Evolutionary conservation across 1,140 invertebrate genomes (phyloP).

Genomic region (Drosophila busckii): DNA sequence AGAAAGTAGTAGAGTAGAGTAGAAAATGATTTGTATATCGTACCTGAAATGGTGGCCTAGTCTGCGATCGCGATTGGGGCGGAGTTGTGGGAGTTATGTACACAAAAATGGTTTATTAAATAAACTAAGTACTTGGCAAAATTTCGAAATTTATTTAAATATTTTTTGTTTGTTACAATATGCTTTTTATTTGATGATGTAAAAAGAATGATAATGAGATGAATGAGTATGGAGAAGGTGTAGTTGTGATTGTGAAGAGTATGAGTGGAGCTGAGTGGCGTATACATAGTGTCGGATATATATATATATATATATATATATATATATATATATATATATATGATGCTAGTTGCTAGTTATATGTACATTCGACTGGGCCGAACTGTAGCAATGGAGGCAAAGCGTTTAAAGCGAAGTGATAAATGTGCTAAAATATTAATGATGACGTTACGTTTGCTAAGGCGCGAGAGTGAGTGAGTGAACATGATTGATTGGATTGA

Average conservation of each 20-base stretch:
- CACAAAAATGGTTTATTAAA: slow-evolving; percentile 76
- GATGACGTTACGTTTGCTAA: no score
- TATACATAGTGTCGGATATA: no score
- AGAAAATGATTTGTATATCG: slow-evolving; percentile 76
- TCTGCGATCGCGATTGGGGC: slow-evolving; percentile 76
- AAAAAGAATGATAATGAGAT: slow-evolving; percentile 25
- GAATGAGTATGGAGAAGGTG: slow-evolving; percentile 21
- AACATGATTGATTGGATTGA: slow-evolving; percentile 2
- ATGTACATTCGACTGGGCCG: no score
- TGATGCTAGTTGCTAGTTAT: no score
- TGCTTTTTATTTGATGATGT: no score
- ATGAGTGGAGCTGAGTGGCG: no score
- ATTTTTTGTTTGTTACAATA: no score
- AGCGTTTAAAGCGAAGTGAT: no score
- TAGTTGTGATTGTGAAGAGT: slow-evolving; percentile 29
- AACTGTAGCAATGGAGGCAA: no score
- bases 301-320: no score
- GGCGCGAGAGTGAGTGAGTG: not conserved
- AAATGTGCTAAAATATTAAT: no score
- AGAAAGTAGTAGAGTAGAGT: slow-evolving; percentile 37
- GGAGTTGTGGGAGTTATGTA: slow-evolving; percentile 76
- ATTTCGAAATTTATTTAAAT: slow-evolving; percentile 65
- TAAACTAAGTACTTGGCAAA: slow-evolving; percentile 69
- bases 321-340: no score
- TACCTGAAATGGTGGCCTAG: slow-evolving; percentile 79